Evolutionary conservation across 1,140 invertebrate genomes (phyloP), one percentile per base, ranked within the genome.

Genomic region (Drosophila athabasca): DNA sequence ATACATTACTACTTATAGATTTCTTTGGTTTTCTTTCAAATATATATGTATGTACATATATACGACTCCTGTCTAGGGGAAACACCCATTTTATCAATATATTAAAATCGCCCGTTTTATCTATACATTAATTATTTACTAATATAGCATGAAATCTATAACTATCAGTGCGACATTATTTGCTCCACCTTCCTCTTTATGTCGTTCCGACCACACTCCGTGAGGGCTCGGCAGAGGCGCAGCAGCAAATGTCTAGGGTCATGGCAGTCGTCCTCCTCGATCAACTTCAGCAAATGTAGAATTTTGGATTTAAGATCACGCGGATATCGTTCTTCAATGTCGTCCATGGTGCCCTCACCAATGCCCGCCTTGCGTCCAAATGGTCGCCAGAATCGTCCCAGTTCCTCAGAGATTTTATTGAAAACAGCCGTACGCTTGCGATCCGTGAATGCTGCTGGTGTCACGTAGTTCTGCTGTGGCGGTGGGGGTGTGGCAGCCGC

Each of bases 331-430:
- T 43, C 52, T 64, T 93, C 90, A 2, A 93, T 90, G 6, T 76
- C 76, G 62, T 94, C 93, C 67, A 94, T 93, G 50, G 91, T 60
- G 29, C 76, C 89, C 85, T 94, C 93, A 26, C 73, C 79, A 22
- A 94, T 73, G 39, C 79, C 71, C 17, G 94, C 68, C 60, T 84
- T 71, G 60, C 93, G 90, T 0, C 92, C 92, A 19, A 94, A 79
- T n/a, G 92, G 83, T 68, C 91, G 92, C 93, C 93, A 94, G 48
- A 90, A 85, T n/a, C 82, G 91, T 6, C 93, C 93, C 19, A 94
- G 61, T 62, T 92, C 85, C 58, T 91, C 73, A 0, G 84, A 75
- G 6, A 92, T 59, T 48, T 82, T 66, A 17, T 81, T 85, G 22
- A 70, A 90, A 2, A 91, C 60, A 0, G 81, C 88, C 0, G 57